phyloP scores from a whole-genome alignment of 2,113 vertebrate genomes.

The Microtus oregoni region DNA sequence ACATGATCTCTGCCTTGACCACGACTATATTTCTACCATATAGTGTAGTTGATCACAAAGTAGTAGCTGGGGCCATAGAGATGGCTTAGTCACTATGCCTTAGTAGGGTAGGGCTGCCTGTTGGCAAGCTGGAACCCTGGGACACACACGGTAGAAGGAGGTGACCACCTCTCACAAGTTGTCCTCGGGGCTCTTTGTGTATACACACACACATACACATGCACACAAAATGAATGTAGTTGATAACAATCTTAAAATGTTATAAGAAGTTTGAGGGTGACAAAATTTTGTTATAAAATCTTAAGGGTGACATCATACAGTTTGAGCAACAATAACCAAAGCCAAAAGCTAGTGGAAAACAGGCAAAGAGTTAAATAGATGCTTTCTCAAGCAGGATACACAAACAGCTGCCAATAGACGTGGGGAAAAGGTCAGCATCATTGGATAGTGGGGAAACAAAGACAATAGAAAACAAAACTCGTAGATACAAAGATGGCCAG shows the following conservation, averaged over 20 bases:
- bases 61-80: neutral
- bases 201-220: neutral
- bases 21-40: slow-evolving; percentile 4
- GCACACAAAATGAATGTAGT: neutral
- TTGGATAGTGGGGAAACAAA: slow-evolving; percentile 9
- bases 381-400: slow-evolving; percentile 34
- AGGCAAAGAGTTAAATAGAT: neutral
- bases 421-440: neutral
- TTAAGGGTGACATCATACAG: neutral
- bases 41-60: neutral
- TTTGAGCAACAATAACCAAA: neutral
- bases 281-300: neutral
- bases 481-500: neutral
- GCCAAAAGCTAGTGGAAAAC: neutral
- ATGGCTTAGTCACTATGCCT: neutral
- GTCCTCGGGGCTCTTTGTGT: neutral
- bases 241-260: neutral
- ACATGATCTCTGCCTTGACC: neutral
- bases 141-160: neutral
- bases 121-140: neutral
- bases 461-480: neutral
- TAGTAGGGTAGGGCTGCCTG: neutral
- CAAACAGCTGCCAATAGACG: neutral
- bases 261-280: neutral
- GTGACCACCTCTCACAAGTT: neutral